These are phyloP conservation scores for Notothenia rossii DNA, from an alignment of 2,113 vertebrate species.

Conservation along the genomic window DNA sequence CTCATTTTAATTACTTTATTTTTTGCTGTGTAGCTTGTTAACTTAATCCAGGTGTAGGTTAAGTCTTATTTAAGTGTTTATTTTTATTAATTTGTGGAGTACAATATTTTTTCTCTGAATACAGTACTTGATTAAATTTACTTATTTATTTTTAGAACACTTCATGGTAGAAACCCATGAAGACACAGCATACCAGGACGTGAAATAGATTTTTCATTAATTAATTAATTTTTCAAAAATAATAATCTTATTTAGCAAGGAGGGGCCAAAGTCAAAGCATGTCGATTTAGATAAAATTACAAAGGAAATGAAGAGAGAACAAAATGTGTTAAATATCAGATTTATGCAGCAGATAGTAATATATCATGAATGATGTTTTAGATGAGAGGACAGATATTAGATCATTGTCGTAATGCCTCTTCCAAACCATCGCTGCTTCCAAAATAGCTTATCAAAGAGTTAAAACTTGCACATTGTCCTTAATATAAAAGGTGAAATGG, in stretches of 20 bases:
- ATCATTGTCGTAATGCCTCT: neutral
- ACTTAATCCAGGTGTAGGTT: too few relatives aligned
- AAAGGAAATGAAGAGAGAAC: neutral
- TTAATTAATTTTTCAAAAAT: neutral
- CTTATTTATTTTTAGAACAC: too few relatives aligned
- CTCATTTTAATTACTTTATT: too few relatives aligned
- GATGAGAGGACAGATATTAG: neutral
- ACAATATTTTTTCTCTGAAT: too few relatives aligned
- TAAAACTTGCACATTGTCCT: conserved; percentile 13
- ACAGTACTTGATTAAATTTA: too few relatives aligned
- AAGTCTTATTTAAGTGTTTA: too few relatives aligned
- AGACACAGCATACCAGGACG: neutral
- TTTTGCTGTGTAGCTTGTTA: too few relatives aligned
- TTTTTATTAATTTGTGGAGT: too few relatives aligned
- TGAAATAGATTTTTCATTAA: neutral
- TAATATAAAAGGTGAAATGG: conserved; percentile 16
- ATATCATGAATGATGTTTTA: too few relatives aligned
- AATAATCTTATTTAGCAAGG: neutral
- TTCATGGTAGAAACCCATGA: too few relatives aligned
- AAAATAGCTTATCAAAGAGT: neutral
- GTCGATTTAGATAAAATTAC: too few relatives aligned
- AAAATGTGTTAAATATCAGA: neutral
- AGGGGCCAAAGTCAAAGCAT: neutral
- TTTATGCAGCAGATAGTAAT: neutral
- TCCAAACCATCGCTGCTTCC: neutral